Percentiles rank a stretch among this genome's conserved stretches.
Conservation (phyloP, 37 sponge, comb jelly and placozoan genomes). For the Crambe crambe region DNA sequence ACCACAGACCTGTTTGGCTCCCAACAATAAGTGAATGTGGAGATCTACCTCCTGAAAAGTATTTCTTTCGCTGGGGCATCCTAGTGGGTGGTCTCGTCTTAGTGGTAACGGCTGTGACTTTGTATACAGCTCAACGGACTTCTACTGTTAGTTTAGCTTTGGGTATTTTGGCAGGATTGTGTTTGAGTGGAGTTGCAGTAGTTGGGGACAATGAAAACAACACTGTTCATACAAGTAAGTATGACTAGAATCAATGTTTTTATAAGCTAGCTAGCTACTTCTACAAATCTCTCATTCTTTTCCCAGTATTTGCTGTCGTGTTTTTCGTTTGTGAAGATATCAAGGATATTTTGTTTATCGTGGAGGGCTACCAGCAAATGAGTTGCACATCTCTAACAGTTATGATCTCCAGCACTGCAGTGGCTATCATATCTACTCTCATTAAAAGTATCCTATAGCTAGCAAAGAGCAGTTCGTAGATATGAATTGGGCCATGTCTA, state of each 20-base stretch:
- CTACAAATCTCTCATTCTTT: no score
- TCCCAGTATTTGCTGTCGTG: neutral
- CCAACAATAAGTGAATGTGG: constrained; percentile 91
- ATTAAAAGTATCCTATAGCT: neutral
- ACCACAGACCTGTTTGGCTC: constrained; percentile 79
- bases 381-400: neutral
- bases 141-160: constrained; percentile 20
- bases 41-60: constrained; percentile 75
- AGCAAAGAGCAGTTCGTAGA: no score
- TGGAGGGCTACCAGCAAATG: neutral
- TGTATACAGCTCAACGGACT: constrained; percentile 41
- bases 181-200: constrained; percentile 61
- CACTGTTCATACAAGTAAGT: constrained; percentile 60
- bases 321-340: neutral
- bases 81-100: constrained; percentile 48
- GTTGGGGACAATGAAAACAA: constrained; percentile 63
- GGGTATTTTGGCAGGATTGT: constrained; percentile 48
- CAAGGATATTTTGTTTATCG: neutral
- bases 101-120: constrained; percentile 25
- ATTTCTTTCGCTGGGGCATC: constrained; percentile 72
- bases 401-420: neutral
- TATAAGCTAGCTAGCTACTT: no score
- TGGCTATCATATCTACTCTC: neutral
- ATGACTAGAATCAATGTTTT: neutral
- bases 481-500: no score